Percentiles rank a stretch among this genome's conserved stretches.
Conservation (phyloP, 2,888 invertebrate genomes). For the Lycaena phlaeas region DNA sequence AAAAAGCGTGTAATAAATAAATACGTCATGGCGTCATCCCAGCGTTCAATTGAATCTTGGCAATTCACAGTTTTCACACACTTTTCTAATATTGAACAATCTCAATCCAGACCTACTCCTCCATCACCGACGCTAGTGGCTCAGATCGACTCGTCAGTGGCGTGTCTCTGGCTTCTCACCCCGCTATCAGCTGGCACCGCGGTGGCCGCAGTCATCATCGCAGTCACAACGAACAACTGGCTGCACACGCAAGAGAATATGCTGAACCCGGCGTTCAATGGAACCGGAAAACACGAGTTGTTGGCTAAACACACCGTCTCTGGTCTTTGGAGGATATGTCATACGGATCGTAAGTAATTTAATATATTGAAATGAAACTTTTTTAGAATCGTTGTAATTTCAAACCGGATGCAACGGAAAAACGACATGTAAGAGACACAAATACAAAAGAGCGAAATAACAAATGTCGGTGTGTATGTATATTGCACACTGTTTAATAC, state of each 20-base stretch:
- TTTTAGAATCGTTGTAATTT: no score
- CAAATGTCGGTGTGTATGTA: no score
- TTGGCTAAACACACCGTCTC: constrained; percentile 83
- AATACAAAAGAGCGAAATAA: no score
- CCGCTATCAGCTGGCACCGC: constrained; percentile 81
- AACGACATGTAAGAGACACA: no score
- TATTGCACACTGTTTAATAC: no score
- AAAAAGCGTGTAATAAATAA: no score
- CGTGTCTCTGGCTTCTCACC: constrained; percentile 75
- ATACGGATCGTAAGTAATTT: constrained; percentile 81
- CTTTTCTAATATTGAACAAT: no score
- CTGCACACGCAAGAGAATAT: constrained; percentile 89
- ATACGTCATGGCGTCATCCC: no score
- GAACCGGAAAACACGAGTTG: constrained; percentile 80
- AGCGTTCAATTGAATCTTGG: no score
- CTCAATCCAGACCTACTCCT: constrained; percentile 56
- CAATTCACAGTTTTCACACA: no score
- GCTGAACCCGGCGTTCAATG: constrained; percentile 83
- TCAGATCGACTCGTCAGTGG: constrained; percentile 73
- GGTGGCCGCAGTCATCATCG: constrained; percentile 79
- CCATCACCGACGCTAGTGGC: constrained; percentile 60
- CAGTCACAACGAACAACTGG: constrained; percentile 88
- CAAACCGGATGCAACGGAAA: no score
- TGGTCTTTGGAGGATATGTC: constrained; percentile 87
- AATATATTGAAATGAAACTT: constrained; percentile 1